Evolutionary conservation across 1,140 invertebrate genomes (phyloP), one percentile per base, ranked within the genome.

Genomic region (Drosophila pallidifrons): DNA sequence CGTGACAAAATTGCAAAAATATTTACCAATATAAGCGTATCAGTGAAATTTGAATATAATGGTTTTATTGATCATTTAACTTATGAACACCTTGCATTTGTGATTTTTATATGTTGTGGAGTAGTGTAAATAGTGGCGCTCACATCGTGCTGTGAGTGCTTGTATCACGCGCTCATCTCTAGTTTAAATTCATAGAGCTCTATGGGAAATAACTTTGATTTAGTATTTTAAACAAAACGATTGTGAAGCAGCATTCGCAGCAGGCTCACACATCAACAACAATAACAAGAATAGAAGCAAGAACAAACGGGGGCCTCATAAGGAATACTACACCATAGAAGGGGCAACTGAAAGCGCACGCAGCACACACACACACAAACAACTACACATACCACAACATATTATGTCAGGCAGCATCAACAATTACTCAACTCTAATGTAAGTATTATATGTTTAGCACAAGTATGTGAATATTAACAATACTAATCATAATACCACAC

Each of bases 381-480:
- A 25, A 25, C 20, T 25, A 60, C 45, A 47, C 49, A 64, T 46
- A 47, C 13, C 25, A 51, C n/a, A 13, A 38, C 6, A 13, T 30
- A 75, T 67, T 76, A 91, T 91, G 88, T 86, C 83, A 70, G 88
- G 88, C 67, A 85, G 77, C 64, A 79, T 91, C 55, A 79, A 91
- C 55, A 91, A 89, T 76, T 91, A 91, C 69, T 79, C 88, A 49
- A 89, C 77, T 57, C 72, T 89, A 70, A 89, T 89, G 89, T 91
- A 78, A 75, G 87, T 87, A 69, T 25, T 25, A 25, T 6, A 10
- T 8, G 38, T 0, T 16, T 7, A 25, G 7, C n/a, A n/a, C 51
- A 15, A 32, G 11, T 15, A 38, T 7, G 35, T 38, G 6, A 38
- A 38, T 38, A 38, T 4, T 13, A 43, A 41, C 8, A 16, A 45